These are phyloP conservation scores for Coryphaenoides rupestris DNA, from an alignment of 2,113 vertebrate genomes.

Conservation along the genomic window DNA sequence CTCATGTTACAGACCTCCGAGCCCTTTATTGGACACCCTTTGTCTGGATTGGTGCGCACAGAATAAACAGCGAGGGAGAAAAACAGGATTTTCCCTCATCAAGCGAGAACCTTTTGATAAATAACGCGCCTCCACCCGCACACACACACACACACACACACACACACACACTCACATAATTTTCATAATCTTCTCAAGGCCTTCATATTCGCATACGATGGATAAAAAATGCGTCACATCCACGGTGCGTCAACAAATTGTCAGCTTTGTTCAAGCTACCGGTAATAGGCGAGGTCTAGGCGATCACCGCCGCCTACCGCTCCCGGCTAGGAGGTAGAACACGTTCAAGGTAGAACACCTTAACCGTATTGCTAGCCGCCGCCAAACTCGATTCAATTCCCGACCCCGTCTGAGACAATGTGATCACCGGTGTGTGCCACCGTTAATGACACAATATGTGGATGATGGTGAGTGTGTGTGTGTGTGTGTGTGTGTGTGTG, in stretches of 20 bases:
- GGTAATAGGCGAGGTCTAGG: too few species aligned
- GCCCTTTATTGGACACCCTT: slow-evolving; percentile 74
- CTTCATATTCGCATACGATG: too few species aligned
- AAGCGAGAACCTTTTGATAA: background rate
- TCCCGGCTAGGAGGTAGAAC: slow-evolving; percentile 41
- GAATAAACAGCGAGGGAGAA: slow-evolving; percentile 33
- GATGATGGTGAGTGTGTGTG: background rate
- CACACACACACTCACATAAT: background rate
- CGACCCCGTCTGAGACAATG: slow-evolving; percentile 19
- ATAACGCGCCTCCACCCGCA: background rate
- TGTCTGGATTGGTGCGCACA: slow-evolving; percentile 69
- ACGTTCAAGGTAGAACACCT: slow-evolving; percentile 46
- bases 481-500: too few species aligned
- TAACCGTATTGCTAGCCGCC: slow-evolving; percentile 20
- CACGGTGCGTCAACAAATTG: too few species aligned
- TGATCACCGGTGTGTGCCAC: background rate
- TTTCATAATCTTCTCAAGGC: too few species aligned
- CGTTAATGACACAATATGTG: too few species aligned
- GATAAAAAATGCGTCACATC: too few species aligned
- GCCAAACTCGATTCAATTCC: slow-evolving; percentile 34
- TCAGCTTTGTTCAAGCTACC: too few species aligned
- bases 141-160: background rate
- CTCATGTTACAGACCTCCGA: slow-evolving; percentile 72
- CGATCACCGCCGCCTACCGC: background rate
- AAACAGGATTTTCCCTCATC: slow-evolving; percentile 43